Percentiles rank a stretch among this genome's conserved stretches.
These are phyloP conservation scores for Apis mellifera DNA, from an alignment of 1,140 invertebrate species.

Conservation along the genomic window Amel_HAv3.1 CM009934.2:8349501-8350000, in stretches of 20 bases:
- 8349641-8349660: slow-evolving; percentile 77
- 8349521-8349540: slow-evolving; percentile 58
- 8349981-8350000: neutral
- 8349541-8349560: slow-evolving; percentile 74
- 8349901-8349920: no score
- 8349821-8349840: neutral
- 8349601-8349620: slow-evolving; percentile 69
- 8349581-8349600: slow-evolving; percentile 66
- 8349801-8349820: neutral
- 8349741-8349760: slow-evolving; percentile 2
- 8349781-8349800: neutral
- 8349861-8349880: neutral
- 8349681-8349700: slow-evolving; percentile 51
- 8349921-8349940: no score
- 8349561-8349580: slow-evolving; percentile 70
- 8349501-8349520: slow-evolving; percentile 22
- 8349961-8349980: slow-evolving; percentile 20
- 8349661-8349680: slow-evolving; percentile 70
- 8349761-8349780: neutral
- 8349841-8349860: neutral
- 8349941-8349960: neutral
- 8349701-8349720: slow-evolving; percentile 10
- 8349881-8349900: no score
- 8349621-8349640: slow-evolving; percentile 76
- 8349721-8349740: neutral